A percentile compares a stretch with the other conserved stretches of the same genome.
Conservation (phyloP, 2,797 vertebrate species). For the Eleutherodactylus coqui region DNA sequence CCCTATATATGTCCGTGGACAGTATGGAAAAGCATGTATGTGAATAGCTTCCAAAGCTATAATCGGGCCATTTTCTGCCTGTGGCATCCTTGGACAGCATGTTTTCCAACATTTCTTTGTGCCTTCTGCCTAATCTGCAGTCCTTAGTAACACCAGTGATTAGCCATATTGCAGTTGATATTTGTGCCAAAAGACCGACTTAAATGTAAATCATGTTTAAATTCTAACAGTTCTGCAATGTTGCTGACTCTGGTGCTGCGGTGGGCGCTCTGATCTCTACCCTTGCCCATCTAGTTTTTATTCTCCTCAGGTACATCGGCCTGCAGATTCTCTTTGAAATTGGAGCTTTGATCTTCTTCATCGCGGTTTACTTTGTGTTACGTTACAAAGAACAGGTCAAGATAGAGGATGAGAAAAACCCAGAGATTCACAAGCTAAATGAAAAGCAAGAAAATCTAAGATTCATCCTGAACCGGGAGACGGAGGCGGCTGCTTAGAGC, state of each 20-base stretch:
- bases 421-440: slow-evolving; percentile 9
- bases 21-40: too few species aligned
- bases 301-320: slow-evolving; percentile 73
- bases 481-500: background rate
- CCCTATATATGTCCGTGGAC: too few species aligned
- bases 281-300: background rate
- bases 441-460: slow-evolving; percentile 9
- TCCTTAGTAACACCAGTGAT: background rate
- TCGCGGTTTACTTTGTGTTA: slow-evolving; percentile 68
- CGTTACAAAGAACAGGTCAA: slow-evolving; percentile 67
- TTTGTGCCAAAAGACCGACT: too few species aligned
- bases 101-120: too few species aligned
- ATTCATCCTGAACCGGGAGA: background rate
- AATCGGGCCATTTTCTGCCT: too few species aligned
- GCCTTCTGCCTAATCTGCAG: background rate
- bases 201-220: too few species aligned
- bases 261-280: background rate
- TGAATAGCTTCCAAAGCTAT: too few species aligned
- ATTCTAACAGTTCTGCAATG: background rate
- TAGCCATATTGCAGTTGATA: too few species aligned
- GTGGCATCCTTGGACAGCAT: too few species aligned
- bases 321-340: slow-evolving; percentile 77
- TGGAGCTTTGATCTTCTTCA: slow-evolving; percentile 69
- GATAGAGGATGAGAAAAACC: background rate
- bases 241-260: background rate